Evolutionary conservation across 2,797 vertebrate species (phyloP).

Genomic region (Coregonus sp.): DNA sequence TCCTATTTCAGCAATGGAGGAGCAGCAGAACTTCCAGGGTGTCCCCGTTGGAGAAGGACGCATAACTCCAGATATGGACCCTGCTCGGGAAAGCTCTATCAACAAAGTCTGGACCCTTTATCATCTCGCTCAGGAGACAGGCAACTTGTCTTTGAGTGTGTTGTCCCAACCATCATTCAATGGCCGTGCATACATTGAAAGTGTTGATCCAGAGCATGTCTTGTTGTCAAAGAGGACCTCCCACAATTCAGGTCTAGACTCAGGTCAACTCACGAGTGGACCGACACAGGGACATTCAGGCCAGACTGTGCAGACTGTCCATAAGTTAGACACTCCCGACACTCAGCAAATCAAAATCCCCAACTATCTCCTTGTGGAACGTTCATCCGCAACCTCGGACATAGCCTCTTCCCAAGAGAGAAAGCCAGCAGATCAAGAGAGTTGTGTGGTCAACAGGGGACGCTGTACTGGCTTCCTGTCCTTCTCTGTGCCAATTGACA

Average conservation of each 20-base stretch:
- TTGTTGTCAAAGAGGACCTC: background rate
- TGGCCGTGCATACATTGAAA: background rate
- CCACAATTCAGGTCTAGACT: background rate
- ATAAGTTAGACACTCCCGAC: background rate
- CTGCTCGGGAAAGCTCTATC: conserved; percentile 8
- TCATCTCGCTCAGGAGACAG: conserved; percentile 6
- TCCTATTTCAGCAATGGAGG: background rate
- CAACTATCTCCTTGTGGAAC: conserved; percentile 21
- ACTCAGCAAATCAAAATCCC: conserved; percentile 14
- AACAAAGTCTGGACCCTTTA: conserved; percentile 23
- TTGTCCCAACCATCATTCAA: background rate
- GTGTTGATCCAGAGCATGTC: background rate
- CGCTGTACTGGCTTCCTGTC: background rate
- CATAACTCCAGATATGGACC: background rate
- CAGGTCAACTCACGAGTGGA: background rate
- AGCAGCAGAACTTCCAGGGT: background rate
- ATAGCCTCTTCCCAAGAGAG: background rate
- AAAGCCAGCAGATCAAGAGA: background rate
- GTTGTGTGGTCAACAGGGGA: background rate
- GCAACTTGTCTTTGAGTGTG: background rate
- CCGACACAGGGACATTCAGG: background rate
- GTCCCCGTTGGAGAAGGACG: background rate
- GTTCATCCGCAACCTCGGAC: background rate
- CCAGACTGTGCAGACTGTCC: background rate
- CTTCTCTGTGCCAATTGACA: background rate